Evolutionary conservation across 1,140 invertebrate genomes (phyloP).

Genomic region (Zophobas morio): DNA sequence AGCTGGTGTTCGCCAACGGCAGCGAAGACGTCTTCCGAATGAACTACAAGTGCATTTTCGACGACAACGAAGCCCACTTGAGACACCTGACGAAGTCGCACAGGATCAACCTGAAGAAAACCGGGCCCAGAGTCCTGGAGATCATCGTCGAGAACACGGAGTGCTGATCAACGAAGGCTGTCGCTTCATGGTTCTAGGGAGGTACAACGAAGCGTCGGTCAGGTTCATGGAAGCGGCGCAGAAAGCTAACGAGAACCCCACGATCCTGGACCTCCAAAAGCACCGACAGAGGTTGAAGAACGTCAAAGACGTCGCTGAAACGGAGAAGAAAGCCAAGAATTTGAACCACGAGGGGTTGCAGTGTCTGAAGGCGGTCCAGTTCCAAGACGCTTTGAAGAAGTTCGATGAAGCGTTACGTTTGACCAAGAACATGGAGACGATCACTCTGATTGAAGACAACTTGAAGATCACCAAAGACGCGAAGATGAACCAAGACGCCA

Average conservation of each 20-base stretch:
- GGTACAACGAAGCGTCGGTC: slow-evolving; percentile 4
- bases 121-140: neutral
- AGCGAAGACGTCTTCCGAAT: neutral
- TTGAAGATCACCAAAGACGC: neutral
- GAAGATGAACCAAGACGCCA: slow-evolving; percentile 25
- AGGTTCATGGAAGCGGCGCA: slow-evolving; percentile 18
- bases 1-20: neutral
- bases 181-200: neutral
- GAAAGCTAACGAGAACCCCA: neutral
- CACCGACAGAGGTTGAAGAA: neutral
- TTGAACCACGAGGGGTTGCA: slow-evolving; percentile 21
- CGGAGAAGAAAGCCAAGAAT: slow-evolving; percentile 1
- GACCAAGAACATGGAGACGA: neutral
- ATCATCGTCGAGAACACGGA: slow-evolving; percentile 9
- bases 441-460: slow-evolving; percentile 14
- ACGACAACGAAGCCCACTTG: neutral
- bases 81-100: neutral
- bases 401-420: slow-evolving; percentile 6
- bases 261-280: neutral
- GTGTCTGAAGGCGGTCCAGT: neutral
- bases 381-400: neutral
- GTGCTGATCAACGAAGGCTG: neutral
- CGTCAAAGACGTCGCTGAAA: neutral
- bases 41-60: slow-evolving; percentile 6
- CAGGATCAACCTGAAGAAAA: neutral